phyloP scores from a whole-genome alignment of 2,888 invertebrate genomes.

The Bombyx huttoni region DNA sequence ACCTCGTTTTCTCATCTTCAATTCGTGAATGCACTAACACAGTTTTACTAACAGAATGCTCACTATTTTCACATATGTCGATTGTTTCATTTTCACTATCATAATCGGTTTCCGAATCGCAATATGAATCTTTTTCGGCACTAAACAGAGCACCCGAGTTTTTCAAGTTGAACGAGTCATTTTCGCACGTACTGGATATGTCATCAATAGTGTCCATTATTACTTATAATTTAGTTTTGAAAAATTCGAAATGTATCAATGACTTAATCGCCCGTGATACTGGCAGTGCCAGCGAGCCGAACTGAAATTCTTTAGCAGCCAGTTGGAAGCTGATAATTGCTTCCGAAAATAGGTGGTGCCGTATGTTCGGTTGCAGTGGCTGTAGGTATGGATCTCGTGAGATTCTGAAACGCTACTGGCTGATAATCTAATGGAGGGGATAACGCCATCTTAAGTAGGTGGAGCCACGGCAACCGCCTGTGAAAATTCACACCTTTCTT shows the following conservation, averaged over 20 bases:
- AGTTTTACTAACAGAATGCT: constrained; percentile 22
- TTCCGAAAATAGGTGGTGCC: constrained; percentile 67
- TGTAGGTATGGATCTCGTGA: constrained; percentile 55
- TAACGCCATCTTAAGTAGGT: constrained; percentile 65
- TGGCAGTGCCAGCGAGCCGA: constrained; percentile 5
- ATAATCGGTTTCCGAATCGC: constrained; percentile 45
- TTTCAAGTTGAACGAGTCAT: constrained; percentile 23
- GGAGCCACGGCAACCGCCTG: constrained; percentile 53
- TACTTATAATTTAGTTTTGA: neutral
- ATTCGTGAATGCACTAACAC: constrained; percentile 19
- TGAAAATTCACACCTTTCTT: constrained; percentile 73
- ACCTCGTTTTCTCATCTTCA: constrained; percentile 28
- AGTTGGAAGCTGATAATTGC: constrained; percentile 55
- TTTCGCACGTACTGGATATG: constrained; percentile 63
- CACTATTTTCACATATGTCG: constrained; percentile 63
- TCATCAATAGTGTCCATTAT: constrained; percentile 46
- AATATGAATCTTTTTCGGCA: constrained; percentile 28
- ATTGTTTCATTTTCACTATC: constrained; percentile 66
- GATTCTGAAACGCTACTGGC: constrained; percentile 56
- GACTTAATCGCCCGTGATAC: constrained; percentile 1
- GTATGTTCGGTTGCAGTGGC: constrained; percentile 26
- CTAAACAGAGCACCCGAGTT: constrained; percentile 17
- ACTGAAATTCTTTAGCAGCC: constrained; percentile 29
- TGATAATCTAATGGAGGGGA: constrained; percentile 41
- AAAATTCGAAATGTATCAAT: constrained; percentile 5